These are phyloP conservation scores for Bucco capensis DNA, from an alignment of 2,113 vertebrate genomes.

Conservation along the genomic window DNA sequence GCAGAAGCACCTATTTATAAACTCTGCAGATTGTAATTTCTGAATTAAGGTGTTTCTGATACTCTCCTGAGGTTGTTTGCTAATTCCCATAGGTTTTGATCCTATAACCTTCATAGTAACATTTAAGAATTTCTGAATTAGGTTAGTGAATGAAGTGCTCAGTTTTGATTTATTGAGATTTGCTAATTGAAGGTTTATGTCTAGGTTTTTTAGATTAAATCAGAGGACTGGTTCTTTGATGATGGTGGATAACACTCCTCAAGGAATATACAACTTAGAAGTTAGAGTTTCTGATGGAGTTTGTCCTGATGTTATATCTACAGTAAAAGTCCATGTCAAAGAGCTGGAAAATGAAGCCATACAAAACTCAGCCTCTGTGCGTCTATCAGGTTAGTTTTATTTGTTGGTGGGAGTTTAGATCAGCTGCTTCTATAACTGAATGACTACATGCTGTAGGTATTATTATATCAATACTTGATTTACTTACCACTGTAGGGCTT, in stretches of 20 bases:
- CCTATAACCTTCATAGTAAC: background rate
- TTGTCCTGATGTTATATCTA: constrained; percentile 84
- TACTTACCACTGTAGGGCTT: background rate
- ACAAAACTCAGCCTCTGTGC: constrained; percentile 81
- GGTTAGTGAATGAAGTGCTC: background rate
- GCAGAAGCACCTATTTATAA: background rate
- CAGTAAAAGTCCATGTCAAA: constrained; percentile 77
- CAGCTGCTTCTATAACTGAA: background rate
- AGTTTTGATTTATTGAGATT: background rate
- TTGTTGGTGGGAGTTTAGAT: background rate
- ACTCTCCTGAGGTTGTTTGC: background rate
- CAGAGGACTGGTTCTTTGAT: constrained; percentile 84
- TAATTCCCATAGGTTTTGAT: background rate
- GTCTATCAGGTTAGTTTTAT: constrained; percentile 77
- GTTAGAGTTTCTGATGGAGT: constrained; percentile 85
- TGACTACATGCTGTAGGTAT: background rate
- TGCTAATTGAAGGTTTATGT: background rate
- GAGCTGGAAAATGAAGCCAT: constrained; percentile 82
- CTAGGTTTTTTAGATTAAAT: constrained; percentile 85
- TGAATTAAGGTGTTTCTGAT: background rate
- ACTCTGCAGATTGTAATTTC: background rate
- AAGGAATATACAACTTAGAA: constrained; percentile 80
- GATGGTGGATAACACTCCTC: constrained; percentile 81
- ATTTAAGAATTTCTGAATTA: background rate
- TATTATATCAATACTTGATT: background rate